Conservation (phyloP, 2,113 vertebrate species). For the Pelobates fuscus region DNA sequence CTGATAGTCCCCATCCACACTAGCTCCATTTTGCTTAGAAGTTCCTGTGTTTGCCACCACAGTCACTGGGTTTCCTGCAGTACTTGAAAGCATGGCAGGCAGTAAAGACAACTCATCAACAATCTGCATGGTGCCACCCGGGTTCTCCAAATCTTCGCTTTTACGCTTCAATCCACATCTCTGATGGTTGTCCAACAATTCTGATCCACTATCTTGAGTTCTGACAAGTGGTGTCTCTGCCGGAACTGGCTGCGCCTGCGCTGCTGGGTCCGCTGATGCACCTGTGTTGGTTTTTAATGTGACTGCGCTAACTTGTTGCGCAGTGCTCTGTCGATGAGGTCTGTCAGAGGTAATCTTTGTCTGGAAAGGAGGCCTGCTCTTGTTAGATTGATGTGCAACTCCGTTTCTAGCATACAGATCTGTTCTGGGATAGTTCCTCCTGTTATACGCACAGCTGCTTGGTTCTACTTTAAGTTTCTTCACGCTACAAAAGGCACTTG, state of each 20-base stretch:
- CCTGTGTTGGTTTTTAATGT: conserved; percentile 79
- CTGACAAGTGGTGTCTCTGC: conserved; percentile 61
- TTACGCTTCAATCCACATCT: conserved; percentile 98
- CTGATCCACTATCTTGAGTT: conserved; percentile 70
- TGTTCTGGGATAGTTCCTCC: conserved; percentile 86
- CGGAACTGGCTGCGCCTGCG: conserved; percentile 63
- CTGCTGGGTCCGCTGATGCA: conserved; percentile 77
- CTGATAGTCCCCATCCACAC: conserved; percentile 94
- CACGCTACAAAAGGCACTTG: conserved; percentile 99
- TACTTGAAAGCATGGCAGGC: conserved; percentile 96
- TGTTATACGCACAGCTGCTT: conserved; percentile 94
- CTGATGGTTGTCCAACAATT: conserved; percentile 83
- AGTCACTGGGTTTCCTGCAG: conserved; percentile 81
- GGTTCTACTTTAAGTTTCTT: conserved; percentile 99
- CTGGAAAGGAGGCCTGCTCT: conserved; percentile 82
- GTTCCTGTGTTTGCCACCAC: conserved; percentile 73
- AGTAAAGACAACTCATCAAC: conserved; percentile 95
- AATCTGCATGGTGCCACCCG: conserved; percentile 92
- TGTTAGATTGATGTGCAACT: conserved; percentile 79
- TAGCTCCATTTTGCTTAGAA: conserved; percentile 77
- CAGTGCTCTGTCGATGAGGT: conserved; percentile 79
- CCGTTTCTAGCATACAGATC: conserved; percentile 93
- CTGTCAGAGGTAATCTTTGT: conserved; percentile 78
- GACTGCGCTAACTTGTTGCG: conserved; percentile 82
- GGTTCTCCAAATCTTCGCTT: conserved; percentile 90